Evolutionary conservation across 2,797 vertebrate genomes (phyloP).

Genomic region (Acipenser transmontanus): DNA sequence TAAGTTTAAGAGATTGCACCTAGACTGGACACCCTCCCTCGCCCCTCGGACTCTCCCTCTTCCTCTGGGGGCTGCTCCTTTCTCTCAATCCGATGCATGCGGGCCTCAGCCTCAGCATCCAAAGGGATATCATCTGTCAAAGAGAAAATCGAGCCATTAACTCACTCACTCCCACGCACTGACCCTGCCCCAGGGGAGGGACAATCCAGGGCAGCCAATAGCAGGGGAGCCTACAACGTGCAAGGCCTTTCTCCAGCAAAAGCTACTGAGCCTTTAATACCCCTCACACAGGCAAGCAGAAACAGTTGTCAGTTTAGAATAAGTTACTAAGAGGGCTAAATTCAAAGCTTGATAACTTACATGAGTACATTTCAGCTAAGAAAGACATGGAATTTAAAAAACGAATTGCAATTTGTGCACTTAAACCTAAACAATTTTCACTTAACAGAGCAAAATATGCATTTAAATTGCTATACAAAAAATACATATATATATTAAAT

Average conservation of each 20-base stretch:
- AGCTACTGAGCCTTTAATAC: no score
- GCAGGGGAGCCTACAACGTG: not conserved
- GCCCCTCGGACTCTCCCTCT: constrained; percentile 38
- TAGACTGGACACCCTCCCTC: constrained; percentile 40
- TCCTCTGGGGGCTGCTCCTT: constrained; percentile 42
- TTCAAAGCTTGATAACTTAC: no score
- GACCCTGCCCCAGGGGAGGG: not conserved
- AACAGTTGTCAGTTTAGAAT: no score
- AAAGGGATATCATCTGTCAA: constrained; percentile 77
- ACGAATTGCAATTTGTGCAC: no score
- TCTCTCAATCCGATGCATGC: constrained; percentile 40
- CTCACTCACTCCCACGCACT: not conserved
- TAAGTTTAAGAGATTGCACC: constrained; percentile 43
- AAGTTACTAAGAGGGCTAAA: no score
- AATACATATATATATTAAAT: not conserved
- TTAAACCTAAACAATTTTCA: not conserved
- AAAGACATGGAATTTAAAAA: no score
- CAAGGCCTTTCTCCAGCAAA: no score
- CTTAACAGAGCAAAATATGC: not conserved
- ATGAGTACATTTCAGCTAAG: no score
- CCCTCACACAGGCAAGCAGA: no score
- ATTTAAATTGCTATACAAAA: not conserved
- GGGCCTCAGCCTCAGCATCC: constrained; percentile 79
- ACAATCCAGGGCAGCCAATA: not conserved
- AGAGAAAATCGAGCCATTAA: not conserved